Evolutionary conservation across 1,140 invertebrate species (phyloP).

Genomic region (Drosophila kohkoa): DNA sequence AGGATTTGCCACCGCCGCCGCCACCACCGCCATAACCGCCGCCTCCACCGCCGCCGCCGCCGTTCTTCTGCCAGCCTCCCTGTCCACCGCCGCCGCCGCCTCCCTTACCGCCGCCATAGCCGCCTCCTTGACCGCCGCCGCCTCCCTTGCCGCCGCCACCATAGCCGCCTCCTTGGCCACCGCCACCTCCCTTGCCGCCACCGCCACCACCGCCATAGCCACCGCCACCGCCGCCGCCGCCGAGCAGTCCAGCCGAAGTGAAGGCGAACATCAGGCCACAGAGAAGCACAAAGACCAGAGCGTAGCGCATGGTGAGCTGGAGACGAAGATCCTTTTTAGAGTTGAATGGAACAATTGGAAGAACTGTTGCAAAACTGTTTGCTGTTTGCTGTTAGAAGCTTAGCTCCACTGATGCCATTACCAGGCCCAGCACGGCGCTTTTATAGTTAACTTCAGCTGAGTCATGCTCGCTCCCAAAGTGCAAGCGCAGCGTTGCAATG

Average conservation of each 20-base stretch:
- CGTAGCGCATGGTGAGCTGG: conserved; percentile 58
- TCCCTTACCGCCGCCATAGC: conserved; percentile 20
- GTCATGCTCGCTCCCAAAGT: conserved; percentile 55
- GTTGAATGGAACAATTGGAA: conserved; percentile 1
- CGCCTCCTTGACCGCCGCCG: conserved; percentile 39
- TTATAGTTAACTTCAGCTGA: conserved; percentile 61
- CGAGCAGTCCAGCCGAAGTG: conserved; percentile 57
- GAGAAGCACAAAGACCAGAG: conserved; percentile 59
- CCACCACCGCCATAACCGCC: conserved; percentile 39
- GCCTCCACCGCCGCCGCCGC: conserved; percentile 34
- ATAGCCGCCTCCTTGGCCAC: conserved; percentile 31
- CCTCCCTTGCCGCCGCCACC: conserved; percentile 36
- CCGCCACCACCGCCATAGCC: conserved; percentile 40
- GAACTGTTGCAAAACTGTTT: conserved; percentile 31
- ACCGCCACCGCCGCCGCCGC: conserved; percentile 56
- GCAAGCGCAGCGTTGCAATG: conserved; percentile 11
- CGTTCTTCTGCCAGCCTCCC: conserved; percentile 34
- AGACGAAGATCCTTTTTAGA: conserved; percentile 8
- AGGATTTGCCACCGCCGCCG: conserved; percentile 47
- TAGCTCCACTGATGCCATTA: conserved; percentile 63
- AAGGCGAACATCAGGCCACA: conserved; percentile 61
- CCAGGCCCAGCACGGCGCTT: conserved; percentile 46
- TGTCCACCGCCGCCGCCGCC: conserved; percentile 32
- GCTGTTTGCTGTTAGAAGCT: conserved; percentile 56
- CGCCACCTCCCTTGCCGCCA: conserved; percentile 42